Evolutionary conservation across 2,797 vertebrate species (phyloP), one percentile per base, ranked within the genome.

Genomic region (Myripristis jacobus): DNA sequence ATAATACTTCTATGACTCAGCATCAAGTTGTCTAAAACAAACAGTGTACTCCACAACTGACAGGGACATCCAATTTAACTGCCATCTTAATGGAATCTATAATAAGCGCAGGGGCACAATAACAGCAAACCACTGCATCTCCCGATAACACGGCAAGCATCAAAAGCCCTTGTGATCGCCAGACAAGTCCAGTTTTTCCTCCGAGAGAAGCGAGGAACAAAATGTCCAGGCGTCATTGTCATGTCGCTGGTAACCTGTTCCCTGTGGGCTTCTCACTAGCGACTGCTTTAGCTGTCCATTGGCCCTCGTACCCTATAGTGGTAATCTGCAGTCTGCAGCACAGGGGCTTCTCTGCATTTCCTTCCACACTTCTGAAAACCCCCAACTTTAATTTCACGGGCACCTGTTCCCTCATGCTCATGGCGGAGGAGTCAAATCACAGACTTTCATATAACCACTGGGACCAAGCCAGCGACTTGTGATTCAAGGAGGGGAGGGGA

Each of bases 41-140:
- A 94, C 92, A 93, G 89, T 87, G 90, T 90, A 85, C 87, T 89
- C 85, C 65, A 43, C 86, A 88, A 90, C 91, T 92, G 92, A 92
- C 91, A 89, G 93, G 92, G 89, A 92, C 92, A 84, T 91, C 91
- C 92, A 93, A 94, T 94, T 93, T 94, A 92, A 88, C 88, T 91
- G 92, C 86, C 92, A 95, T 94, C 93, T 93, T 94, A 95, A 95
- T 95, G 91, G 93, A 94, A 95, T 95, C 93, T 94, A 92, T 95
- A 94, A 94, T 94, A 94, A 93, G 91, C 81, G 53, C 84, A 80
- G 88, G 86, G 89, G 81, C 83, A 84, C 87, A 91, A 91, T 92
- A 89, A 91, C 86, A 88, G 90, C 89, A 89, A 83, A 82, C 85
- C 85, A 77, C 85, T 84, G 86, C 88, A 90, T 92, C 89, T 90